Percentiles rank a stretch among this genome's conserved stretches.
These are phyloP conservation scores for Xestia sexstrigata DNA, from an alignment of 2,888 invertebrate genomes.

Conservation along the genomic window DNA sequence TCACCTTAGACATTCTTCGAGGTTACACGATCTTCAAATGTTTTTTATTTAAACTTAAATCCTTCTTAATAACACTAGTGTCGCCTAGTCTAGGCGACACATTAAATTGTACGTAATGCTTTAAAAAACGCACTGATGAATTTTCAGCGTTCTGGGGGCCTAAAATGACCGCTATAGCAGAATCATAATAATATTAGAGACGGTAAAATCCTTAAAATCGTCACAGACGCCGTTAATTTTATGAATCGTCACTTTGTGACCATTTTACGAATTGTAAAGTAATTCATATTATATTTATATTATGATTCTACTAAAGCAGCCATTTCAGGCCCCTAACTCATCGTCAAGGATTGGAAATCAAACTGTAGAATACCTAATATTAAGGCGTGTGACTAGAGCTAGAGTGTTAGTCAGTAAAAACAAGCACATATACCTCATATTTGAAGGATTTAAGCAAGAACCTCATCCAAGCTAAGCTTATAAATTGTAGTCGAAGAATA, in stretches of 20 bases:
- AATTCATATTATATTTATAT: no score
- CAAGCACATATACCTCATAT: background rate
- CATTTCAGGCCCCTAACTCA: background rate
- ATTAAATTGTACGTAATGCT: background rate
- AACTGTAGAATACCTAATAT: background rate
- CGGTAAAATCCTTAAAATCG: no score
- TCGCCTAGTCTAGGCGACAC: background rate
- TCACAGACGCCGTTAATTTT: no score
- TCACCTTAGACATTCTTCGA: background rate
- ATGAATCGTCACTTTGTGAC: no score
- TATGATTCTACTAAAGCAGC: no score
- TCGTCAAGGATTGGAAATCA: background rate
- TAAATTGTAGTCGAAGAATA: background rate
- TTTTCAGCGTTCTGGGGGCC: background rate
- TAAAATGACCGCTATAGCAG: no score
- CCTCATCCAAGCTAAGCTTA: background rate
- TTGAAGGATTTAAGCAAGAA: slow-evolving; percentile 9
- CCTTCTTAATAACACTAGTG: background rate
- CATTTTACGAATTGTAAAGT: no score
- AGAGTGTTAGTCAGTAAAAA: background rate
- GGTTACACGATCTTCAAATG: background rate
- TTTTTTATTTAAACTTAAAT: slow-evolving; percentile 9
- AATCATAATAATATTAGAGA: no score
- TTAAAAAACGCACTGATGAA: background rate
- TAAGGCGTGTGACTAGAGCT: background rate